Conservation (phyloP, 2,888 invertebrate species). For the Rhagophthalmus giganteus region DNA sequence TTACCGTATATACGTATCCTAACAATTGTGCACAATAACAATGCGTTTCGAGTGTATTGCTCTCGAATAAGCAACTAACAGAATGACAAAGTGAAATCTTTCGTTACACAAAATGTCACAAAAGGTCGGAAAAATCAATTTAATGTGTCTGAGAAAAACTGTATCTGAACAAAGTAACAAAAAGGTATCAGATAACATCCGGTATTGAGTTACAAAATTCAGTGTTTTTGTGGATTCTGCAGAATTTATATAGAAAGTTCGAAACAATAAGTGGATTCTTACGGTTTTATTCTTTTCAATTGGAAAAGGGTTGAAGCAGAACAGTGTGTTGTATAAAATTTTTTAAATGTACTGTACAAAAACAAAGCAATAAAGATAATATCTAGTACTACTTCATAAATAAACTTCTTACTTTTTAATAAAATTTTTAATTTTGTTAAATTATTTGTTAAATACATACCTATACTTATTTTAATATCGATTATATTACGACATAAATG, state of each 20-base stretch:
- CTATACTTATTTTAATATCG: too few relatives aligned
- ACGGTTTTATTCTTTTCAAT: slow-evolving; percentile 1
- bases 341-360: too few relatives aligned
- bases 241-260: slow-evolving; percentile 16
- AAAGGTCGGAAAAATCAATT: slow-evolving; percentile 24
- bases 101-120: slow-evolving; percentile 18
- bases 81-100: slow-evolving; percentile 7
- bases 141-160: slow-evolving; percentile 18
- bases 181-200: slow-evolving; percentile 25
- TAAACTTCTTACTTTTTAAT: too few relatives aligned
- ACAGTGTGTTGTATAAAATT: too few relatives aligned
- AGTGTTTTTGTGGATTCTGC: slow-evolving; percentile 20
- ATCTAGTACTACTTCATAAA: too few relatives aligned
- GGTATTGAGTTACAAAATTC: slow-evolving; percentile 23
- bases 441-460: too few relatives aligned
- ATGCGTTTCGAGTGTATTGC: not conserved
- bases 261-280: slow-evolving; percentile 19
- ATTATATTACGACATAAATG: too few relatives aligned
- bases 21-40: not conserved
- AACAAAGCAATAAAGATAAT: too few relatives aligned
- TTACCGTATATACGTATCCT: slow-evolving; percentile 1
- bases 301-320: slow-evolving; percentile 12
- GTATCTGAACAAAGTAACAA: slow-evolving; percentile 23
- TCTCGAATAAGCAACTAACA: not conserved
- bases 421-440: too few relatives aligned